Conservation (phyloP, 2,888 invertebrate genomes). For the Crioceris asparagi region DNA sequence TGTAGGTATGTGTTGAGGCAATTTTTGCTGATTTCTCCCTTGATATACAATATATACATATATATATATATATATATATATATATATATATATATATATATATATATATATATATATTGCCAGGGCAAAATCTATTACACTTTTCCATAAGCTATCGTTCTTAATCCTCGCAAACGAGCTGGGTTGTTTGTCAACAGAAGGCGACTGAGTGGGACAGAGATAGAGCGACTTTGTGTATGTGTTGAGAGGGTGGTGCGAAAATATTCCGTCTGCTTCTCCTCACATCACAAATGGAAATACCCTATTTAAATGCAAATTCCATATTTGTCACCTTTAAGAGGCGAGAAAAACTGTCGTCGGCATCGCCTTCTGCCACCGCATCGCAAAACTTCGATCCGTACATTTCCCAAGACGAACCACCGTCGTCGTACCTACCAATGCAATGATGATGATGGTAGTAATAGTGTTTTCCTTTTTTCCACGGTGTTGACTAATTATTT, state of each 20-base stretch:
- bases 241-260: neutral
- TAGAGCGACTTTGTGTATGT: neutral
- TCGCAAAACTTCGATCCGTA: slow-evolving; percentile 12
- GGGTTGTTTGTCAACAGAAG: slow-evolving; percentile 27
- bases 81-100: no score
- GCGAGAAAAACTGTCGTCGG: slow-evolving; percentile 24
- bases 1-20: no score
- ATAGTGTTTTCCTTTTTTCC: slow-evolving; percentile 3
- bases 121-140: neutral
- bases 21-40: no score
- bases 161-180: neutral
- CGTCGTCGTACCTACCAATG: neutral
- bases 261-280: slow-evolving; percentile 12
- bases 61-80: no score
- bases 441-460: no score
- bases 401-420: neutral
- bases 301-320: slow-evolving; percentile 59
- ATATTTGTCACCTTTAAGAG: slow-evolving; percentile 48
- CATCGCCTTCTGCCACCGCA: neutral
- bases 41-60: no score
- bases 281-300: slow-evolving; percentile 52
- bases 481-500: slow-evolving; percentile 32
- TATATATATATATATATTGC: no score
- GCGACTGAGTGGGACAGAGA: slow-evolving; percentile 24
- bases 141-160: slow-evolving; percentile 2